These are phyloP conservation scores for Pogoniulus pusillus DNA, from an alignment of 2,797 vertebrate genomes.

Conservation along the genomic window DNA sequence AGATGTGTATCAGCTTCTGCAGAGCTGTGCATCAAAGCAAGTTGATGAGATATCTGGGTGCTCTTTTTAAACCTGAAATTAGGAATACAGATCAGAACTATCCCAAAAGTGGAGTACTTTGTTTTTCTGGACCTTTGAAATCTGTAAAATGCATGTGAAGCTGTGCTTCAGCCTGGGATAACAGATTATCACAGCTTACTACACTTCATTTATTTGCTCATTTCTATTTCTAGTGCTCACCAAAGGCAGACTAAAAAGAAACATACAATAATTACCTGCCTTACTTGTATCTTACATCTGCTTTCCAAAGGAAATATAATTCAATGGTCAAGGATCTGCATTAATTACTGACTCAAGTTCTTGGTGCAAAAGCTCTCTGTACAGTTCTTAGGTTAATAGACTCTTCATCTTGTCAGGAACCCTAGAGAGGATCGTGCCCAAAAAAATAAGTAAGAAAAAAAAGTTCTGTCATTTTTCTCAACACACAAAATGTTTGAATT, in stretches of 20 bases:
- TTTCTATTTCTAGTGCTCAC: not conserved
- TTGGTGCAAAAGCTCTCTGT: not conserved
- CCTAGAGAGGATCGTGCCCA: not conserved
- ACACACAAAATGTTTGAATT: not conserved
- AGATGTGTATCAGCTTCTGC: not conserved
- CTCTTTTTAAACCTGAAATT: not conserved
- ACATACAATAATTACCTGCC: not conserved
- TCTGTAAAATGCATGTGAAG: not conserved
- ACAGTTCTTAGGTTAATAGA: not conserved
- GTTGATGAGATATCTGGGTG: not conserved
- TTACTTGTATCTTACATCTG: not conserved
- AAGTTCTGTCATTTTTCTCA: not conserved
- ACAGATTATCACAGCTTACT: not conserved
- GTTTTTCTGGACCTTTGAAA: not conserved
- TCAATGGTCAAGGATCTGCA: not conserved
- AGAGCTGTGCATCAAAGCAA: not conserved
- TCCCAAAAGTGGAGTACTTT: not conserved
- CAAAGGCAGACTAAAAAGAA: not conserved
- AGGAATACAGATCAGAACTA: not conserved
- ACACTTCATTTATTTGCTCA: not conserved
- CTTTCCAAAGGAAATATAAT: not conserved
- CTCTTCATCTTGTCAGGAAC: not conserved
- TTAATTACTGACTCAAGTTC: not conserved
- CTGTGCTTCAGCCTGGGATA: not conserved
- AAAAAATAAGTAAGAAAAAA: not conserved